Evolutionary conservation across 2,888 invertebrate species (phyloP).

Genomic region (Autographa pulchrina): DNA sequence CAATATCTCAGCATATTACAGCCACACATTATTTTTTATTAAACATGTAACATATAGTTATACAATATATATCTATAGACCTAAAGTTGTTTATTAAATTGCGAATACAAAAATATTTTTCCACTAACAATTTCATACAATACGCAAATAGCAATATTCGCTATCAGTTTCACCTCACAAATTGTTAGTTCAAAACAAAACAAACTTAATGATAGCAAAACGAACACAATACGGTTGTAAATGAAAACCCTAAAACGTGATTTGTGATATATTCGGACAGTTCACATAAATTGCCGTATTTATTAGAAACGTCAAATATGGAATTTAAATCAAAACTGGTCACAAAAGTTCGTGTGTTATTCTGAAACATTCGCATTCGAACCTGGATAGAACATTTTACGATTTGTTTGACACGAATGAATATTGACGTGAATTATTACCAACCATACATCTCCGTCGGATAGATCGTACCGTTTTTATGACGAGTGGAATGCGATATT

Average conservation of each 20-base stretch:
- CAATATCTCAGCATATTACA: too few species aligned
- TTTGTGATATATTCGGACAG: constrained; percentile 6
- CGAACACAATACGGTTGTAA: neutral
- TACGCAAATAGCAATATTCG: neutral
- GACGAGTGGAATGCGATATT: constrained; percentile 74
- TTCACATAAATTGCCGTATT: constrained; percentile 17
- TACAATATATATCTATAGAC: too few species aligned
- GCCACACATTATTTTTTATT: too few species aligned
- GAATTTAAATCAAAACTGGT: constrained; percentile 40
- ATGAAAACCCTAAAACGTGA: neutral
- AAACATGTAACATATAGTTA: too few species aligned
- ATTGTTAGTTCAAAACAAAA: neutral
- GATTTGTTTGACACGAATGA: constrained; percentile 80
- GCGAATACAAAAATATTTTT: neutral
- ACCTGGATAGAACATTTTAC: constrained; percentile 69
- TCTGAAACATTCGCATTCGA: constrained; percentile 39
- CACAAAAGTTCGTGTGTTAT: constrained; percentile 32
- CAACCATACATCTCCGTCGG: constrained; percentile 70
- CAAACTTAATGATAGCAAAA: neutral
- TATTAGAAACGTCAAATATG: constrained; percentile 38
- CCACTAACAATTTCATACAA: neutral
- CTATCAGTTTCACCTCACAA: neutral
- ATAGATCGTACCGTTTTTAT: constrained; percentile 77
- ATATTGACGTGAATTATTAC: constrained; percentile 80
- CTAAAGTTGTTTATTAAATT: neutral